Evolutionary conservation across 2,888 invertebrate species (phyloP).

Genomic region (Eulithis prunata): DNA sequence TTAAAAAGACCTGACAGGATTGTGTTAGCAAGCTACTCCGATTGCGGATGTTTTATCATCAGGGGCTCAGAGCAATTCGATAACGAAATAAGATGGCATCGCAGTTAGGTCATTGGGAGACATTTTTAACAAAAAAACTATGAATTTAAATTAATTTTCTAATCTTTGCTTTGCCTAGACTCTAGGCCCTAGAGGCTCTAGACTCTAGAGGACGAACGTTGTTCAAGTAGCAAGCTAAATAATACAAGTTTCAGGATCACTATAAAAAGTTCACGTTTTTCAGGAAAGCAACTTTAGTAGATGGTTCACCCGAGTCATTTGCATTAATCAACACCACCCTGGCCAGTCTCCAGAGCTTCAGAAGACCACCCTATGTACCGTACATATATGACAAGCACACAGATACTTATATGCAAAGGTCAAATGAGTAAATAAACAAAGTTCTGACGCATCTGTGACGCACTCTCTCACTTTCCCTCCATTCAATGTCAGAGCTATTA

Average conservation of each 20-base stretch:
- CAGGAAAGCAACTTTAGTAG: neutral
- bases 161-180: too few relatives aligned
- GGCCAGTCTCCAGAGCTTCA: neutral
- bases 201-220: too few relatives aligned
- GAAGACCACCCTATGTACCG: neutral
- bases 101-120: too few relatives aligned
- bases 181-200: too few relatives aligned
- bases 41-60: conserved; percentile 2
- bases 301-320: neutral
- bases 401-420: neutral
- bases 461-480: too few relatives aligned
- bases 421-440: neutral
- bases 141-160: too few relatives aligned
- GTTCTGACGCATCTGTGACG: neutral
- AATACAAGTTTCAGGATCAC: too few relatives aligned
- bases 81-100: too few relatives aligned
- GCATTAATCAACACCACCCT: neutral
- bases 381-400: conserved; percentile 3
- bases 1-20: too few relatives aligned
- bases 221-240: too few relatives aligned
- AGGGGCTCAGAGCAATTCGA: neutral
- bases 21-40: conserved; percentile 49
- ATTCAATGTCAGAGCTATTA: too few relatives aligned
- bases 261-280: neutral
- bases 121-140: too few relatives aligned